Evolutionary conservation across 2,113 vertebrate genomes (phyloP).

Genomic region (Noctilio leporinus): DNA sequence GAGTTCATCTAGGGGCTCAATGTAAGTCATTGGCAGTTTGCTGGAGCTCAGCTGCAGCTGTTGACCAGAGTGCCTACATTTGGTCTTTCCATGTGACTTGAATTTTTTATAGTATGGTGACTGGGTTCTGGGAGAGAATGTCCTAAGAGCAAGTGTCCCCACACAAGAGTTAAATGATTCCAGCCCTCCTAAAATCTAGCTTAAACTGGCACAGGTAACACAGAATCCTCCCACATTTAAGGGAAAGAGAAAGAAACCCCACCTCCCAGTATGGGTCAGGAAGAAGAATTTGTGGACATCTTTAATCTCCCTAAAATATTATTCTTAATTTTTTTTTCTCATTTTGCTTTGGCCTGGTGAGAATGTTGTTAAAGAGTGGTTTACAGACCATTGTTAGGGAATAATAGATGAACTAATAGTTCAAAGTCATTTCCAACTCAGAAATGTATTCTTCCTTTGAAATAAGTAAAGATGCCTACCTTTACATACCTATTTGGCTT

Average conservation of each 20-base stretch:
- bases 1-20: not conserved
- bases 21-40: not conserved
- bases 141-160: not conserved
- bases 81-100: not conserved
- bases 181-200: not conserved
- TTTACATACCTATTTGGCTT: not conserved
- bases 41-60: not conserved
- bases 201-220: not conserved
- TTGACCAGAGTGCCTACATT: not conserved
- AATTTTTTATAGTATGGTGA: not conserved
- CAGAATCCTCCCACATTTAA: not conserved
- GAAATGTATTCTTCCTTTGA: constrained; percentile 11
- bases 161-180: not conserved
- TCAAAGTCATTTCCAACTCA: not conserved
- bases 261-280: not conserved
- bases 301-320: not conserved
- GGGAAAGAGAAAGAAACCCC: not conserved
- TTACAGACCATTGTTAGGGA: not conserved
- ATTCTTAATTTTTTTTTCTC: not conserved
- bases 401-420: not conserved
- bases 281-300: not conserved
- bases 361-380: not conserved
- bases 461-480: not conserved
- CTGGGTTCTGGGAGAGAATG: not conserved
- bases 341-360: not conserved